Evolutionary conservation across 2,888 invertebrate species (phyloP).

Genomic region (Noctua pronuba): DNA sequence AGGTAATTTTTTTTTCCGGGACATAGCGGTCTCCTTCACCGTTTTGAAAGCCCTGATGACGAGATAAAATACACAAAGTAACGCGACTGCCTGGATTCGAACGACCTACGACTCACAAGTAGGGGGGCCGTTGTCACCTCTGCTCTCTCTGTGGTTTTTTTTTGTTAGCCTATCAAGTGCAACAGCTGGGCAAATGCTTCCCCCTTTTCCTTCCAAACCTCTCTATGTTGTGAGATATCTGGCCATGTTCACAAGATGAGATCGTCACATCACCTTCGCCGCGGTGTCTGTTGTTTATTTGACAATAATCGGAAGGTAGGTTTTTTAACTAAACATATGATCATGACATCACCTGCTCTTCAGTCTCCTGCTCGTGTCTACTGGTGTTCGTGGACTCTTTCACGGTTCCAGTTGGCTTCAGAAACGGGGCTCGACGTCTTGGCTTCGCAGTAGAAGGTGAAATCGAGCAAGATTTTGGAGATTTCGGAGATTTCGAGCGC

Average conservation of each 20-base stretch:
- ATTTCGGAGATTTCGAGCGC: not conserved
- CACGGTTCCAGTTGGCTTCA: slow-evolving; percentile 35
- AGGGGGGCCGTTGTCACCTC: not conserved
- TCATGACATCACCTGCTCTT: slow-evolving; percentile 21
- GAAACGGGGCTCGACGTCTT: slow-evolving; percentile 15
- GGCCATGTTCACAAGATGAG: not conserved
- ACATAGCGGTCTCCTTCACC: not conserved
- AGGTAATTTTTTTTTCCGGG: not conserved
- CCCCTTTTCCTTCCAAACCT: not conserved
- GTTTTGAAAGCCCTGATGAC: not conserved
- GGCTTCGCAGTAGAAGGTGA: slow-evolving; percentile 3
- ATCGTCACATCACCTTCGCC: not conserved
- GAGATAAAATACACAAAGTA: not conserved
- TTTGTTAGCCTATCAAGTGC: not conserved
- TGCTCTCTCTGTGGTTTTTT: not conserved
- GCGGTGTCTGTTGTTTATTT: not conserved
- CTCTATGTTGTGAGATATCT: not conserved
- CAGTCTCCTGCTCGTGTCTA: slow-evolving; percentile 41
- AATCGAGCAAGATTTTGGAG: not conserved
- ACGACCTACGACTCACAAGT: not conserved
- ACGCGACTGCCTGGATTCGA: not conserved
- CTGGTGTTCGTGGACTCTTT: slow-evolving; percentile 50
- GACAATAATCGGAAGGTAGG: not conserved
- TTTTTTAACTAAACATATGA: not conserved
- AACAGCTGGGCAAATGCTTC: not conserved